A percentile compares a stretch with the other conserved stretches of the same genome.
Evolutionary conservation across 2,888 invertebrate species (phyloP).

Genomic region (Mellilla xanthometata): DNA sequence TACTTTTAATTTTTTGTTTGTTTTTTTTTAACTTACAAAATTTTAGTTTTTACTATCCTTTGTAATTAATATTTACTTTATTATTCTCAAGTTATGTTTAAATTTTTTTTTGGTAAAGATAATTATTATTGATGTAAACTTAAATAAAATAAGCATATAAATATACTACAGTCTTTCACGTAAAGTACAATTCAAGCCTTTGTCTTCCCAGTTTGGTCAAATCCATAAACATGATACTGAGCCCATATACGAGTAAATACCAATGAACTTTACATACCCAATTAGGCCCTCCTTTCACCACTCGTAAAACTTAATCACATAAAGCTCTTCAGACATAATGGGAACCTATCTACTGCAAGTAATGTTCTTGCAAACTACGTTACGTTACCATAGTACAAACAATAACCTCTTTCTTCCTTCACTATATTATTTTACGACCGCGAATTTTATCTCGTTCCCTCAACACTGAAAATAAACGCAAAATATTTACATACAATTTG

Average conservation of each 20-base stretch:
- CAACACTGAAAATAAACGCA: conserved; percentile 61
- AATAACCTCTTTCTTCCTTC: conserved; percentile 56
- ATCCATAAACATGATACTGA: conserved; percentile 13
- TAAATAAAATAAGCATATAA: too few relatives aligned
- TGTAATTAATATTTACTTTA: too few relatives aligned
- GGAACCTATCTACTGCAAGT: conserved; percentile 35
- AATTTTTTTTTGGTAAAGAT: too few relatives aligned
- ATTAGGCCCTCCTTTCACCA: conserved; percentile 33
- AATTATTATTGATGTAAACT: too few relatives aligned
- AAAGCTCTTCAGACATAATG: conserved; percentile 43
- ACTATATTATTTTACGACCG: conserved; percentile 61
- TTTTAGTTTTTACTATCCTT: too few relatives aligned
- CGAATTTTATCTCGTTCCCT: conserved; percentile 66
- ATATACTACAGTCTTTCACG: too few relatives aligned
- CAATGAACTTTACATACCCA: conserved; percentile 36
- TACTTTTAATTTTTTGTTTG: too few relatives aligned
- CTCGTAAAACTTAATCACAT: conserved; percentile 49
- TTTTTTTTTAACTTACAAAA: too few relatives aligned
- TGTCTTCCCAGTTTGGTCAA: conserved; percentile 5
- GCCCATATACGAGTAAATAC: conserved; percentile 22
- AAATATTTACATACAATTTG: conserved; percentile 58
- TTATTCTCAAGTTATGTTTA: too few relatives aligned
- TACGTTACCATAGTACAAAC: conserved; percentile 54
- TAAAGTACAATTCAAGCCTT: too few relatives aligned
- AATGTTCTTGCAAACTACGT: conserved; percentile 45